Base-by-base conservation (phyloP, 2,888 invertebrate species). In the Idaea aversata region DNA sequence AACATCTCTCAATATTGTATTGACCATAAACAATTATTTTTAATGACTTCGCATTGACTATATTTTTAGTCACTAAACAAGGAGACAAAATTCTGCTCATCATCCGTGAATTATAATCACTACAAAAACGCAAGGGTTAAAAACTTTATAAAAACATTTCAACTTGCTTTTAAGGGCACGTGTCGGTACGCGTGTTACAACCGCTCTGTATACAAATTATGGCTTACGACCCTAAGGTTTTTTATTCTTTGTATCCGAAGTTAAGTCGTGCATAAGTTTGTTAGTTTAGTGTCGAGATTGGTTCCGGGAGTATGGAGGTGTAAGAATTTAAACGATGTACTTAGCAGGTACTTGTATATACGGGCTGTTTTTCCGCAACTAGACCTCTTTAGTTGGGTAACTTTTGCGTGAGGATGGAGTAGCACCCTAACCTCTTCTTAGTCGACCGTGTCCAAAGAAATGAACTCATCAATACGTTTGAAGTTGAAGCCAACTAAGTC, bases 161-260 rank as follows among this genome's bases (percentile, higher is more conserved):
- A 47, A 47, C 47, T 47, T 47, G 47, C 47, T 79, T 79, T 77
- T 70, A 47, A 35, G 34, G 76, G 36, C 91, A 87, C 89, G 90
- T 79, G 88, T 34, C 84, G 87, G 15, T 90, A 82, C 91, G 91
- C 86, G 91, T 15, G 81, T 61, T 25, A 16, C 64, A 75, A 69
- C 85, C 86, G 82, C 85, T 75, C 72, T 74, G 89, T 89, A 88
- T 91, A 91, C 92, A 92, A 92, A 91, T 91, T 80, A 89, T 83
- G 88, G 91, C 88, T 91, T 90, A 90, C 67, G 66, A 70, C 82
- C 81, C 80, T 79, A 83, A 81, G 82, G 83, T 78, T 75, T 69
- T 78, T 79, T 80, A 80, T 74, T 77, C 80, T 81, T 83, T 83
- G 81, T 82, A 82, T 81, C 78, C 79, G 70, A 71, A 77, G 80